Percentiles rank a stretch among this genome's conserved stretches.
Conservation (phyloP, 2,113 vertebrate genomes). For the Epinephelus lanceolatus region DNA sequence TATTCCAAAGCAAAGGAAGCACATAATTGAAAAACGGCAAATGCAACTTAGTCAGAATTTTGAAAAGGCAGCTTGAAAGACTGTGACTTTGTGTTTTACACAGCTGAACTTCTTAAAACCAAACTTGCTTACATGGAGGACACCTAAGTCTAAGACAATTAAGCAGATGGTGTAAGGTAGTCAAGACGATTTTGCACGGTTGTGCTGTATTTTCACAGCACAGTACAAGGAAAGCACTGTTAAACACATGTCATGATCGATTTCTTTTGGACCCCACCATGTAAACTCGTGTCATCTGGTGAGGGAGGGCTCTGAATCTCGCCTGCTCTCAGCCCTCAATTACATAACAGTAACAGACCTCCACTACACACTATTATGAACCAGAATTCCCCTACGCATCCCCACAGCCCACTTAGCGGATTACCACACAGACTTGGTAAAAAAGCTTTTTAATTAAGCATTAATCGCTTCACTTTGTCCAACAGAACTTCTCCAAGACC, state of each 20-base stretch:
- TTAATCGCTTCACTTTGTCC: conserved; percentile 74
- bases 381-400: conserved; percentile 57
- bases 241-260: conserved; percentile 35
- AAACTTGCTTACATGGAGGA: neutral
- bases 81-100: neutral
- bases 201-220: conserved; percentile 21
- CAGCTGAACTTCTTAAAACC: neutral
- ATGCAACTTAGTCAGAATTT: neutral
- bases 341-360: conserved; percentile 55
- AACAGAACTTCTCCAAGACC: conserved; percentile 52
- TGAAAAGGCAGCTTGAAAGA: neutral
- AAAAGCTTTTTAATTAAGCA: conserved; percentile 76
- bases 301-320: conserved; percentile 36
- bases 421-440: conserved; percentile 64
- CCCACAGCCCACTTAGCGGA: conserved; percentile 64
- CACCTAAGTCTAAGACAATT: neutral
- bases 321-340: conserved; percentile 30
- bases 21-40: conserved; percentile 2
- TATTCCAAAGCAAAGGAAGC: conserved; percentile 14
- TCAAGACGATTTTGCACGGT: neutral
- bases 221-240: conserved; percentile 6
- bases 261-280: conserved; percentile 25
- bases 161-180: neutral
- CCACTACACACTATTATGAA: conserved; percentile 48
- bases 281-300: conserved; percentile 51